A percentile compares a stretch with the other conserved stretches of the same genome.
Evolutionary conservation across 2,888 invertebrate species (phyloP).

Genomic region (Busseola fusca): DNA sequence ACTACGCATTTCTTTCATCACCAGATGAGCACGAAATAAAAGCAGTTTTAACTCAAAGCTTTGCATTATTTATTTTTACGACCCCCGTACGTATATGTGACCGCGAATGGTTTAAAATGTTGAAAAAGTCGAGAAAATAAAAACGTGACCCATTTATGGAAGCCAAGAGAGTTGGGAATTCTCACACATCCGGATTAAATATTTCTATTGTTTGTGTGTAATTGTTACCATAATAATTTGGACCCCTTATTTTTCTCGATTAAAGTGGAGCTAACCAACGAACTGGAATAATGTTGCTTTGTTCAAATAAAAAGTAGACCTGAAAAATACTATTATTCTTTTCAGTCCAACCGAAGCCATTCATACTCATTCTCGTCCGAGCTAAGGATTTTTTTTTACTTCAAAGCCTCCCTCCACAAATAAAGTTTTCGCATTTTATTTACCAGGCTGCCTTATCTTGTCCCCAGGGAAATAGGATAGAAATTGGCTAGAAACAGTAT

Average conservation of each 20-base stretch:
- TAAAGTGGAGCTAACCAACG: background rate
- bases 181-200: conserved; percentile 13
- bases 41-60: conserved; percentile 27
- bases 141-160: conserved; percentile 2
- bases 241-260: background rate
- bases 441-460: conserved; percentile 13
- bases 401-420: conserved; percentile 12
- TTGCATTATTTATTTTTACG: conserved; percentile 49
- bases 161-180: conserved; percentile 3
- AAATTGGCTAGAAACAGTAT: conserved; percentile 39
- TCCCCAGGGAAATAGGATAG: conserved; percentile 27
- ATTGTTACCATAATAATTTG: conserved; percentile 5
- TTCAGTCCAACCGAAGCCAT: conserved; percentile 21
- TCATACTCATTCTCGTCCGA: conserved; percentile 22
- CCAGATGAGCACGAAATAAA: conserved; percentile 46
- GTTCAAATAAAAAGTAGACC: conserved; percentile 9
- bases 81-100: conserved; percentile 27
- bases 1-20: conserved; percentile 34
- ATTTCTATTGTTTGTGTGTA: conserved; percentile 18
- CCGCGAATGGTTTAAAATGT: conserved; percentile 27
- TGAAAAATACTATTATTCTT: conserved; percentile 21
- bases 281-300: conserved; percentile 14
- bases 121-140: conserved; percentile 32
- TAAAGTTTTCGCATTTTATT: conserved; percentile 29
- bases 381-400: conserved; percentile 26